Percentiles rank a stretch among this genome's conserved stretches.
These are phyloP conservation scores for Asarcornis scutulata DNA, from an alignment of 2,113 vertebrate species.

Conservation along the genomic window DNA sequence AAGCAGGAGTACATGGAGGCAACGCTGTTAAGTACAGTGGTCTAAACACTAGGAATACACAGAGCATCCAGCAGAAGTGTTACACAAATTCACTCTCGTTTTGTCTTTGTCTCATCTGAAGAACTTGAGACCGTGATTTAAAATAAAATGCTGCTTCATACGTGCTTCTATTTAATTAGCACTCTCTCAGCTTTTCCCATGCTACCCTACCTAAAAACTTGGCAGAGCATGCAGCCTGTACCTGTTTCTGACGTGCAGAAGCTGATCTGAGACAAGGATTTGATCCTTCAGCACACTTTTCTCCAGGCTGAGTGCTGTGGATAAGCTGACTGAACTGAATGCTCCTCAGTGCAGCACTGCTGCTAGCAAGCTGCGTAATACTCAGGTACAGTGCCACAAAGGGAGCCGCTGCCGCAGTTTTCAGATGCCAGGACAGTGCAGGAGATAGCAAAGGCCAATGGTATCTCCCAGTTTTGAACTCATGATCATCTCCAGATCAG, in stretches of 20 bases:
- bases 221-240: not conserved
- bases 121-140: not conserved
- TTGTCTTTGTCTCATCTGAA: not conserved
- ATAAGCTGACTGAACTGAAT: not conserved
- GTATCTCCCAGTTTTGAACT: not conserved
- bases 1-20: not conserved
- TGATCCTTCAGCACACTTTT: not conserved
- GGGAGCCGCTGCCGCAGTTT: not conserved
- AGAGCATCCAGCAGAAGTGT: not conserved
- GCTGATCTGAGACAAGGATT: not conserved
- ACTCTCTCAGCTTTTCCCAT: not conserved
- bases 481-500: not conserved
- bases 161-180: not conserved
- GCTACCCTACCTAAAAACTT: not conserved
- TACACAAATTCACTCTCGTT: not conserved
- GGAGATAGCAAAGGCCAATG: not conserved
- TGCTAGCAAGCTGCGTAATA: not conserved
- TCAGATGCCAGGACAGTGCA: rapidly evolving
- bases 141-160: not conserved
- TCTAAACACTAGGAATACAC: not conserved
- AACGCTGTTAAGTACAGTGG: not conserved
- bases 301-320: not conserved
- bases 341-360: not conserved
- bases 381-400: not conserved
- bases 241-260: not conserved